These are phyloP conservation scores for Morone saxatilis DNA, from an alignment of 2,113 vertebrate species.

Conservation along the genomic window DNA sequence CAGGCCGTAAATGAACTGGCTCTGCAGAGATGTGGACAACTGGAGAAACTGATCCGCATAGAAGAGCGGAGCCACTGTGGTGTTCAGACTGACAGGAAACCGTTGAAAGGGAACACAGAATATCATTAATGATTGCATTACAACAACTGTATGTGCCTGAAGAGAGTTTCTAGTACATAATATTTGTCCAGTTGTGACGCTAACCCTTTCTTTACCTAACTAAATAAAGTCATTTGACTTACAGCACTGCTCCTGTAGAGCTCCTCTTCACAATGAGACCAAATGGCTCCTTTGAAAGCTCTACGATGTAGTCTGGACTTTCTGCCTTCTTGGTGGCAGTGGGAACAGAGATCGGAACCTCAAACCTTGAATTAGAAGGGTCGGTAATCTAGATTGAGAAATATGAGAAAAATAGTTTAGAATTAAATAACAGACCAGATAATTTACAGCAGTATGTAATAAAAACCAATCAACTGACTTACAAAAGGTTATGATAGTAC, in stretches of 20 bases:
- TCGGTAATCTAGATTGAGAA: constrained; percentile 84
- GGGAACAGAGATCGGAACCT: constrained; percentile 87
- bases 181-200: not conserved
- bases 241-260: constrained; percentile 80
- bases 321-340: constrained; percentile 74
- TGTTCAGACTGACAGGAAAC: constrained; percentile 84
- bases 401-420: constrained; percentile 1
- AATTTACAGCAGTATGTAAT: not conserved
- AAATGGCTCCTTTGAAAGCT: constrained; percentile 86
- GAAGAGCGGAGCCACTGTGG: constrained; percentile 89
- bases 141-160: not conserved
- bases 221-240: constrained; percentile 54
- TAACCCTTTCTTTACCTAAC: not conserved
- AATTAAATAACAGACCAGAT: not conserved
- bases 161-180: not conserved
- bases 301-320: constrained; percentile 82
- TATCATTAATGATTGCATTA: not conserved
- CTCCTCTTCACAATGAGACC: constrained; percentile 84
- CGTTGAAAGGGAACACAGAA: not conserved
- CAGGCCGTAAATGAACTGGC: constrained; percentile 87
- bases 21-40: constrained; percentile 85
- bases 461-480: not conserved
- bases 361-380: constrained; percentile 81
- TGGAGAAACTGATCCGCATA: constrained; percentile 92
- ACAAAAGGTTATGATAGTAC: not conserved